Conservation (phyloP, 1,140 invertebrate species). For the Trinorchestia longiramus region DNA sequence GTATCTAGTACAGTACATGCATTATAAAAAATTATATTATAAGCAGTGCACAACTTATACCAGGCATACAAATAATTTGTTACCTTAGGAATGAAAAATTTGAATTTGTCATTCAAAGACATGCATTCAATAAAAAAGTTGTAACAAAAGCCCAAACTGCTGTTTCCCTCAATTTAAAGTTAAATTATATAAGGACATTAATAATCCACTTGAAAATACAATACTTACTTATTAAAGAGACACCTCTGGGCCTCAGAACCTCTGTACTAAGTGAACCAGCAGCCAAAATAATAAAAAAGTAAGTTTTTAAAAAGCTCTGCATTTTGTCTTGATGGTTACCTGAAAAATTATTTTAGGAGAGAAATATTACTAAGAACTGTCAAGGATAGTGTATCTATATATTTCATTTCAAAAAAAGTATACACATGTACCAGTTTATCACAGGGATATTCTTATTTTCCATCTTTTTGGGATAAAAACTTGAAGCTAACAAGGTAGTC, state of each 20-base stretch:
- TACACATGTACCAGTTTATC: too few species aligned
- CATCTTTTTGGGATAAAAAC: too few species aligned
- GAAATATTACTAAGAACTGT: too few species aligned
- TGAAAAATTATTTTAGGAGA: too few species aligned
- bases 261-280: not conserved
- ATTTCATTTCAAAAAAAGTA: too few species aligned
- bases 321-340: not conserved
- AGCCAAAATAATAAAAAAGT: not conserved
- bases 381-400: too few species aligned
- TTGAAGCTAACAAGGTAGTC: too few species aligned
- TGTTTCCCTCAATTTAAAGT: not conserved
- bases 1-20: too few species aligned
- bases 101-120: not conserved
- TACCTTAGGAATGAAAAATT: not conserved
- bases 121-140: not conserved
- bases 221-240: constrained; percentile 30
- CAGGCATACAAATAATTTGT: not conserved
- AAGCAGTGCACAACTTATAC: too few species aligned
- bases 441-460: too few species aligned
- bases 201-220: not conserved
- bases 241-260: constrained; percentile 22
- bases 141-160: not conserved
- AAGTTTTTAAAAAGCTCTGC: not conserved
- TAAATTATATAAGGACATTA: not conserved
- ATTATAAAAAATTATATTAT: too few species aligned